A percentile compares a stretch with the other conserved stretches of the same genome.
phyloP scores from a whole-genome alignment of 2,113 vertebrate species.

The Kryptolebias marmoratus region DNA sequence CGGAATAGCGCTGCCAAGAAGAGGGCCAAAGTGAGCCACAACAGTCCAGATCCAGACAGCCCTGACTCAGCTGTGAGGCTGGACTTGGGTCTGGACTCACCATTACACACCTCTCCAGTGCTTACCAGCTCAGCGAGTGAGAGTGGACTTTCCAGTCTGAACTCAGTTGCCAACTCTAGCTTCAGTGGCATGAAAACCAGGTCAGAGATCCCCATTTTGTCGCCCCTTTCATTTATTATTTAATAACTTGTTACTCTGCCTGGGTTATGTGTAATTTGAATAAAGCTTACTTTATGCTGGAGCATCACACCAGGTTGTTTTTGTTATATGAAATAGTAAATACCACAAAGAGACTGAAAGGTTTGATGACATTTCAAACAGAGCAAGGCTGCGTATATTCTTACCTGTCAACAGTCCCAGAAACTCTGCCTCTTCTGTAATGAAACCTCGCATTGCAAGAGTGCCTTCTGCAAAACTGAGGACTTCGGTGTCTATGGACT shows the following conservation, averaged over 20 bases:
- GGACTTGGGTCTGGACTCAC: constrained; percentile 77
- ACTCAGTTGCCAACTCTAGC: constrained; percentile 75
- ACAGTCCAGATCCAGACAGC: constrained; percentile 84
- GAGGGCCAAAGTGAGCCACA: constrained; percentile 85
- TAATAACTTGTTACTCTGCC: not conserved
- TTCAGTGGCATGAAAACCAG: constrained; percentile 74
- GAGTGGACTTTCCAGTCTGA: constrained; percentile 85
- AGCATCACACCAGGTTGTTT: not conserved
- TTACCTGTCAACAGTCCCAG: constrained; percentile 79
- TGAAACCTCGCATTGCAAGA: constrained; percentile 75
- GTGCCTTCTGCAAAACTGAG: constrained; percentile 76
- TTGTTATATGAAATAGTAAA: not conserved
- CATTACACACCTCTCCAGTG: constrained; percentile 78
- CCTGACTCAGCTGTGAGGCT: constrained; percentile 83
- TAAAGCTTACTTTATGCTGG: not conserved
- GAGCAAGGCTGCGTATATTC: constrained; percentile 3
- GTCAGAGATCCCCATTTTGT: constrained; percentile 42
- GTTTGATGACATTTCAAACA: constrained; percentile 4
- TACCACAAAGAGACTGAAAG: not conserved
- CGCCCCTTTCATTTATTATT: not conserved
- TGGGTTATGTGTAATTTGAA: not conserved
- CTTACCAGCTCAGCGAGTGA: constrained; percentile 83
- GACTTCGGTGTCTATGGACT: constrained; percentile 69
- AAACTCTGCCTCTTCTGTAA: constrained; percentile 78
- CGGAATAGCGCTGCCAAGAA: constrained; percentile 93